phyloP scores from a whole-genome alignment of 2,888 invertebrate species.

The Tipula vernalis region DNA sequence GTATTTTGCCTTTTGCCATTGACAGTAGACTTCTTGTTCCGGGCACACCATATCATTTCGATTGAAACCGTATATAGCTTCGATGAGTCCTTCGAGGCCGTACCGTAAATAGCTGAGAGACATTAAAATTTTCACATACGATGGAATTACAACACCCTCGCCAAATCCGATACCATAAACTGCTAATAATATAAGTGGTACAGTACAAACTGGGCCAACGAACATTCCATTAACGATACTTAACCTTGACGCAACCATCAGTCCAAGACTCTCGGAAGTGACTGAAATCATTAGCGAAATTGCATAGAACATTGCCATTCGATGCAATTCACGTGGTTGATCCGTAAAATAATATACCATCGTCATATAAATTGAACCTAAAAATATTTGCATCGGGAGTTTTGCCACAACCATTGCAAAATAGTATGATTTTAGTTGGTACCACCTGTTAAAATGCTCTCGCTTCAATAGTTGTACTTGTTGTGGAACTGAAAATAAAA shows the following conservation, averaged over 20 bases:
- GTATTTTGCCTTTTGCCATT: conserved; percentile 58
- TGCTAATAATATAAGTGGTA: conserved; percentile 78
- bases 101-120: conserved; percentile 73
- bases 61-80: conserved; percentile 66
- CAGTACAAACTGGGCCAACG: conserved; percentile 73
- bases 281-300: conserved; percentile 59
- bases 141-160: conserved; percentile 50
- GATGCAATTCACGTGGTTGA: conserved; percentile 58
- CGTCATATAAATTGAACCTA: conserved; percentile 51
- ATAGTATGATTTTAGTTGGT: conserved; percentile 66
- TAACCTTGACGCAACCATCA: conserved; percentile 59
- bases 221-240: conserved; percentile 77
- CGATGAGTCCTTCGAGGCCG: conserved; percentile 67
- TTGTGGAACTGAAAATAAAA: conserved; percentile 51
- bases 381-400: conserved; percentile 55
- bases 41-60: conserved; percentile 65
- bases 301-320: conserved; percentile 54
- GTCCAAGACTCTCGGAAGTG: conserved; percentile 67
- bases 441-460: conserved; percentile 80
- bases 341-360: conserved; percentile 63
- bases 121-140: conserved; percentile 63
- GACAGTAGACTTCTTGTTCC: conserved; percentile 55
- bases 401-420: conserved; percentile 58
- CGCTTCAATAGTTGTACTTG: conserved; percentile 66
- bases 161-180: conserved; percentile 79